Evolutionary conservation across 2,888 invertebrate genomes (phyloP).

Genomic region (Onchidella celtica): DNA sequence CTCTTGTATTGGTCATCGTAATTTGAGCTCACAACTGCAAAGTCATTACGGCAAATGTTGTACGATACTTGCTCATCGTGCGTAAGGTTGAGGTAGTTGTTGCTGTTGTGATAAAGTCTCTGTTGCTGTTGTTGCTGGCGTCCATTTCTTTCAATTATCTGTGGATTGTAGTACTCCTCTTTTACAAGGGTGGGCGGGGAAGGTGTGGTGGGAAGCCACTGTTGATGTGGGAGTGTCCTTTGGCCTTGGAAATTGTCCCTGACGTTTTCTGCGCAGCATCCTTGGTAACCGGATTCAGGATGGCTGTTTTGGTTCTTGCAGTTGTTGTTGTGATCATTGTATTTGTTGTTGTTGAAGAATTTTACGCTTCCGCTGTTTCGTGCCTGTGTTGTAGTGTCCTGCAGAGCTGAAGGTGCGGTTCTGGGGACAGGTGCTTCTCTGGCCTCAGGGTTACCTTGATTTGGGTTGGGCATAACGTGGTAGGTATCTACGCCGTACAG

Average conservation of each 20-base stretch:
- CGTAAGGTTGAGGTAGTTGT: background rate
- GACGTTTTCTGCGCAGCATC: background rate
- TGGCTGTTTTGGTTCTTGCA: background rate
- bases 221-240: background rate
- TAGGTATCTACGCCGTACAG: slow-evolving; percentile 12
- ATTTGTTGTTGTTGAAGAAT: background rate
- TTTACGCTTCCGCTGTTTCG: background rate
- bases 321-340: background rate
- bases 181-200: slow-evolving; percentile 26
- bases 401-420: background rate
- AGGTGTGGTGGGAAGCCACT: background rate
- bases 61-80: background rate
- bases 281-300: too few relatives aligned
- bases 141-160: background rate
- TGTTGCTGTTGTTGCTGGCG: background rate
- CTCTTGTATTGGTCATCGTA: background rate
- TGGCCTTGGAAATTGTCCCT: background rate
- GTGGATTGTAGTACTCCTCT: background rate
- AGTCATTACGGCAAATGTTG: too few relatives aligned
- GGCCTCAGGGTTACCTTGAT: background rate
- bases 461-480: background rate
- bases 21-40: background rate
- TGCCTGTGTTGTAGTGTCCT: background rate
- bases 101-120: background rate
- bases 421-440: background rate